Percentiles rank a stretch among this genome's conserved stretches.
phyloP scores from a whole-genome alignment of 2,797 vertebrate genomes.

The Squalus acanthias region DNA sequence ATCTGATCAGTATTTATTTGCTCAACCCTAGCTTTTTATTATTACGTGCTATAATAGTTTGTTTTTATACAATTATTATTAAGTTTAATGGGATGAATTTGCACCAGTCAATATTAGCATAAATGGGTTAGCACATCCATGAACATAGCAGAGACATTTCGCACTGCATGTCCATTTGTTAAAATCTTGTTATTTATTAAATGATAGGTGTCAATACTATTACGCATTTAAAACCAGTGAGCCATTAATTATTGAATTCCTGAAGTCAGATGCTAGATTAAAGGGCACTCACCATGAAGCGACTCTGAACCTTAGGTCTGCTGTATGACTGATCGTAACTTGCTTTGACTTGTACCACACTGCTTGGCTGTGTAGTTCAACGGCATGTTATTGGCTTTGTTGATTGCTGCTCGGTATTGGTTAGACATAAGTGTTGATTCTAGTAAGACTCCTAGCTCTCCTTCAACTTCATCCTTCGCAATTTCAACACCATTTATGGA shows the following conservation, averaged over 20 bases:
- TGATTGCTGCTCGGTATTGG: background rate
- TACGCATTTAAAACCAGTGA: background rate
- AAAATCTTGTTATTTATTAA: background rate
- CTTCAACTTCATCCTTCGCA: background rate
- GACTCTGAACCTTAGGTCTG: background rate
- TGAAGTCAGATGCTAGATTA: too few relatives aligned
- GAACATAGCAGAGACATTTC: background rate
- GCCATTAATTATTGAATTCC: background rate
- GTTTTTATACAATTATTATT: background rate
- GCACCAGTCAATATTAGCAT: background rate
- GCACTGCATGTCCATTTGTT: background rate
- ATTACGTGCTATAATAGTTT: background rate
- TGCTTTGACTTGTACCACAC: background rate
- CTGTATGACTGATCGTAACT: background rate
- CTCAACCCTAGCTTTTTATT: background rate
- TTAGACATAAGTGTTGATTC: background rate
- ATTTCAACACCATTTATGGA: background rate
- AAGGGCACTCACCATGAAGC: background rate
- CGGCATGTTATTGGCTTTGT: background rate
- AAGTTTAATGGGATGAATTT: background rate
- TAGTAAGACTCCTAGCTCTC: background rate
- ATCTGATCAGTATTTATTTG: background rate
- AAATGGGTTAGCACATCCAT: conserved; percentile 4
- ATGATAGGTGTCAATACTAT: background rate
- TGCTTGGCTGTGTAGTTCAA: background rate